Evolutionary conservation across 2,888 invertebrate genomes (phyloP), one percentile per base, ranked within the genome.

Genomic region (Melanargia galathea): DNA sequence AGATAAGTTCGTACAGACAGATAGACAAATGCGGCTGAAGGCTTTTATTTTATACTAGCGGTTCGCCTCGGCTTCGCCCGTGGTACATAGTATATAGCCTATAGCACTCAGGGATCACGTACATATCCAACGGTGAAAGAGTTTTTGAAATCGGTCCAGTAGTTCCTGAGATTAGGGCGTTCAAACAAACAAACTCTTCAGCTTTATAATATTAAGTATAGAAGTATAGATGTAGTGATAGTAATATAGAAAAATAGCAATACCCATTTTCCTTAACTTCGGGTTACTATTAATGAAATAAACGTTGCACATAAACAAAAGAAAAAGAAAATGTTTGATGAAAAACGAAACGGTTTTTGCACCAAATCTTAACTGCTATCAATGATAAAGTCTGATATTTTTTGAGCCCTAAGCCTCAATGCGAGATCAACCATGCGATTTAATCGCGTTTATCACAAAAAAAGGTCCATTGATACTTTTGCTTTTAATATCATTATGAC

Each of bases 351-450:
- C 45, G 2, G 49, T 30, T 38, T 22, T 40, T 40, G 16, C 40
- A 43, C 26, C 11, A n/a, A 56, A 51, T 51, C 4, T 10, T 33
- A 33, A 33, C 51, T 16, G 33, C n/a, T 18, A 51, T 30, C 51
- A 51, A 16, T 56, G 43, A 45, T 56, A 43, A 56, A 26, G 18
- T 8, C 24, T 13, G 11, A 56, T 56, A 56, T 43, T 45, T 18
- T 43, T 56, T 45, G 38, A 45, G 16, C 16, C 24, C n/a, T 55
- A 30, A 30, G 45, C 54, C 54, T 7, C 13, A 51, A 24, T 26
- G 6, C 43, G 43, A 56, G 56, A 45, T 30, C 45, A 56, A 18
- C 11, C 16, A 26, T 56, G 56, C 45, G 45, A 20, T 56, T 45
- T 56, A 45, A 45, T 45, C 45, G 45, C 30, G 10, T 45, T 56